phyloP scores from a whole-genome alignment of 1,140 invertebrate species.

The Teleogryllus occipitalis region DNA sequence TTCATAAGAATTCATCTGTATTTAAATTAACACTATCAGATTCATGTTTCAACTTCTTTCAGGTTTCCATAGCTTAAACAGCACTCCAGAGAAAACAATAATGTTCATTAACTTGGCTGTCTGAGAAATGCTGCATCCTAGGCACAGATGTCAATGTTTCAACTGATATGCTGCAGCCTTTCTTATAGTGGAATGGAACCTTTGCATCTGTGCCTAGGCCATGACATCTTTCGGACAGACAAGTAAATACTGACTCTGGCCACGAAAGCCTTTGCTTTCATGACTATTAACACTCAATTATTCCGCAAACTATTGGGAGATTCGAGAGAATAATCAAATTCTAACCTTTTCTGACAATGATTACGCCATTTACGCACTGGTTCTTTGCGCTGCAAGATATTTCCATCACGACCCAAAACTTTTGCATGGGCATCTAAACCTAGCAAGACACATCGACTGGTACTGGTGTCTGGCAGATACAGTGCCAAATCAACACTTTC shows the following conservation, averaged over 20 bases:
- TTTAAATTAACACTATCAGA: neutral
- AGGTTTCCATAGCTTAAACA: neutral
- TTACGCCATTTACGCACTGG: constrained; percentile 75
- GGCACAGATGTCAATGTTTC: no score
- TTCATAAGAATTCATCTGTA: neutral
- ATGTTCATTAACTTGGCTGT: no score
- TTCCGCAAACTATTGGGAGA: neutral
- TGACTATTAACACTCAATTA: no score
- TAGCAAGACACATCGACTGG: constrained; percentile 69
- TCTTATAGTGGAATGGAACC: no score
- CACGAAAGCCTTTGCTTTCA: no score
- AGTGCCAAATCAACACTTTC: constrained; percentile 84
- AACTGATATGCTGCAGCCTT: no score
- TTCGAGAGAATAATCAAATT: neutral
- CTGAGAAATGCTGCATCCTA: no score
- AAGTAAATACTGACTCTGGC: no score
- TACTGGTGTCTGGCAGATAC: constrained; percentile 85
- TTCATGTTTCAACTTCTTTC: no score
- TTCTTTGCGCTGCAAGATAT: constrained; percentile 34
- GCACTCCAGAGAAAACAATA: neutral
- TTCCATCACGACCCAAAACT: constrained; percentile 67
- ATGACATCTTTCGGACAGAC: no score
- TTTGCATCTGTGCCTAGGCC: no score
- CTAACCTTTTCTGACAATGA: constrained; percentile 63
- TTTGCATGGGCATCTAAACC: constrained; percentile 86